Evolutionary conservation across 2,797 vertebrate species (phyloP).

Genomic region (Chrosomus eos): DNA sequence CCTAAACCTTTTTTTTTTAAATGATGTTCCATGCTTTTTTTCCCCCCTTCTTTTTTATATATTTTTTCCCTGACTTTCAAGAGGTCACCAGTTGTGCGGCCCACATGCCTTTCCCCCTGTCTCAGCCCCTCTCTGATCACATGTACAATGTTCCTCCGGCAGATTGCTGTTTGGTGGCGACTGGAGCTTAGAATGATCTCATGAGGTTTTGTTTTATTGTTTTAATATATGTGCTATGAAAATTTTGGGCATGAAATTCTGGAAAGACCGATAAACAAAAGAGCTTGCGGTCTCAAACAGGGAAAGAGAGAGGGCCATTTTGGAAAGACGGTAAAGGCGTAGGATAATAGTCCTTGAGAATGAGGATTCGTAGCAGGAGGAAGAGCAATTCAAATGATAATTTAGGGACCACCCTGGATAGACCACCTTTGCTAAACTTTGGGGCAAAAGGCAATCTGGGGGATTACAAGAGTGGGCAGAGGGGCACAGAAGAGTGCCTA

Average conservation of each 20-base stretch:
- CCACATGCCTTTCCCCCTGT: slow-evolving; percentile 47
- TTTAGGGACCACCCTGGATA: slow-evolving; percentile 39
- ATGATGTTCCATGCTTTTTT: slow-evolving; percentile 66
- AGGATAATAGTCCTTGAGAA: slow-evolving; percentile 45
- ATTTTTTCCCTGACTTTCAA: slow-evolving; percentile 27
- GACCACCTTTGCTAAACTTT: slow-evolving; percentile 36
- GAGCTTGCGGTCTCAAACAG: slow-evolving; percentile 11
- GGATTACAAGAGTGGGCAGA: slow-evolving; percentile 29
- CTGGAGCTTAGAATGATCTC: slow-evolving; percentile 28
- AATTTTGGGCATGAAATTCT: slow-evolving; percentile 38
- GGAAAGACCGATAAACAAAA: slow-evolving; percentile 43
- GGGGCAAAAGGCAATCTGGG: slow-evolving; percentile 6
- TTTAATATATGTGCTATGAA: slow-evolving; percentile 23
- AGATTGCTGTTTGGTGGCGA: slow-evolving; percentile 8
- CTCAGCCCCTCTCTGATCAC: slow-evolving; percentile 45
- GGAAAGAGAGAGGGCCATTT: slow-evolving; percentile 11
- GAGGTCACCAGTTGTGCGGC: slow-evolving; percentile 54
- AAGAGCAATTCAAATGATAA: slow-evolving; percentile 52
- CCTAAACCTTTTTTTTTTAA: slow-evolving; percentile 65
- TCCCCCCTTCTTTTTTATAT: slow-evolving; percentile 17
- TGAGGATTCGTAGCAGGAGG: slow-evolving; percentile 73
- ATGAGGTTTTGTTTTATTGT: slow-evolving; percentile 40
- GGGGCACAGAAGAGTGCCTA: slow-evolving; percentile 26
- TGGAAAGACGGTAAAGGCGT: slow-evolving; percentile 18
- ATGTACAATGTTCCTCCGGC: slow-evolving; percentile 35